Conservation (phyloP, 2,797 vertebrate genomes). For the Zenarchopterus dispar region DNA sequence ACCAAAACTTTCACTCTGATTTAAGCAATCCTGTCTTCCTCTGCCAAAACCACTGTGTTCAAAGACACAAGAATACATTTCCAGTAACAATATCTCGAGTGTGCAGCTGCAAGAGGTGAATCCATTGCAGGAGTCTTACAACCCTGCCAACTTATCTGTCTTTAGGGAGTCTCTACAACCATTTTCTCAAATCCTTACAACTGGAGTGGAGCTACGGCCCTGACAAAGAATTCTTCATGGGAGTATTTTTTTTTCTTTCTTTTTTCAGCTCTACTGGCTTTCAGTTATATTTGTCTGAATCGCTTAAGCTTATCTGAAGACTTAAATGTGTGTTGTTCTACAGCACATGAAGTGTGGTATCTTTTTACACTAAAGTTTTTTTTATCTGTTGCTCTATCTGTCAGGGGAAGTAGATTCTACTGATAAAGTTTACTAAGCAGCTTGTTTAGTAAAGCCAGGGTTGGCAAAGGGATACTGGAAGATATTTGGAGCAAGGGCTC, state of each 20-base stretch:
- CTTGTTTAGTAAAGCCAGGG: too few relatives aligned
- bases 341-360: background rate
- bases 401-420: too few relatives aligned
- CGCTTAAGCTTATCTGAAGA: conserved; percentile 23
- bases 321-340: background rate
- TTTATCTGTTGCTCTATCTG: background rate
- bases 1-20: conserved; percentile 9
- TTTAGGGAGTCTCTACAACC: conserved; percentile 40
- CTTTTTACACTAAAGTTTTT: conserved; percentile 3
- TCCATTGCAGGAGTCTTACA: conserved; percentile 30
- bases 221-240: conserved; percentile 29
- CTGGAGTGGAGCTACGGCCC: conserved; percentile 37
- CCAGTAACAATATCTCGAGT: conserved; percentile 7
- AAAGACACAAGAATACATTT: conserved; percentile 22
- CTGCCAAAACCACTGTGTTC: conserved; percentile 31
- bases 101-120: conserved; percentile 50
- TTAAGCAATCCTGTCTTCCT: conserved; percentile 3
- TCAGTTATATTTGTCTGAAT: conserved; percentile 4
- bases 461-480: too few relatives aligned
- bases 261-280: conserved; percentile 20
- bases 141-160: conserved; percentile 45
- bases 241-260: background rate
- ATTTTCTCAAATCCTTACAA: conserved; percentile 22
- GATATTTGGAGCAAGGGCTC: too few relatives aligned
- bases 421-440: too few relatives aligned